Evolutionary conservation across 1,140 invertebrate genomes (phyloP), one percentile per base, ranked within the genome.

Genomic region (Bombyx mandarina): DNA sequence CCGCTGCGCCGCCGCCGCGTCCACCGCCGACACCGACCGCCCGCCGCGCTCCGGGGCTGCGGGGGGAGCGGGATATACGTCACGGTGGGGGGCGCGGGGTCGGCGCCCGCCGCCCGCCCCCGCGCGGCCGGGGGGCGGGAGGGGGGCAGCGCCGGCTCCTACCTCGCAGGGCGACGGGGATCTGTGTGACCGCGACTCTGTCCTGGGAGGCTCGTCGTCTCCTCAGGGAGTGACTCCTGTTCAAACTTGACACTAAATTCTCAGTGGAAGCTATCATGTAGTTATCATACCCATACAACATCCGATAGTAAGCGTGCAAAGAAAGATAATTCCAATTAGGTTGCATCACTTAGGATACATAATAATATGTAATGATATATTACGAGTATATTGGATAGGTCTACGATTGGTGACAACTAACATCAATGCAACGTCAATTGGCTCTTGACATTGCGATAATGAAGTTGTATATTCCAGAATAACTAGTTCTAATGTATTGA

Each of bases 11-110:
- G 96, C 95, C 67, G 95, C 94, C 56, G 96, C 90, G 89, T 99
- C 97, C 74, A 98, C 95, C 47, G 97, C 97, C 66, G 96, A 98
- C 73, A 95, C 96, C 51, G 97, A 98, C 61, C 97, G 91, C 35
- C 74, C 49, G 77, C 73, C 51, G 73, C 63, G n/a, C 64, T 26
- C 62, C 66, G 54, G 62, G 50, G 12, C 12, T 18, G 56, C 55
- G 22, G 9, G 72, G 69, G 0, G 79, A 18, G 1, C 12, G 3
- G 8, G 18, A 49, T 10, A 5, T 18, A 26, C 12, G 18, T 46
- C 44, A 10, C 44, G 7, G 46, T 46, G 12, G 6, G 7, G 54
- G 12, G 12, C 44, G 22, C 12, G 10, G 8, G 49, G 49, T 56
- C 44, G 77, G 71, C 51, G 73, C 63, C 9, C 64, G 22, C 62